Evolutionary conservation across 2,113 vertebrate genomes (phyloP).

Genomic region (Pyxicephalus adspersus): DNA sequence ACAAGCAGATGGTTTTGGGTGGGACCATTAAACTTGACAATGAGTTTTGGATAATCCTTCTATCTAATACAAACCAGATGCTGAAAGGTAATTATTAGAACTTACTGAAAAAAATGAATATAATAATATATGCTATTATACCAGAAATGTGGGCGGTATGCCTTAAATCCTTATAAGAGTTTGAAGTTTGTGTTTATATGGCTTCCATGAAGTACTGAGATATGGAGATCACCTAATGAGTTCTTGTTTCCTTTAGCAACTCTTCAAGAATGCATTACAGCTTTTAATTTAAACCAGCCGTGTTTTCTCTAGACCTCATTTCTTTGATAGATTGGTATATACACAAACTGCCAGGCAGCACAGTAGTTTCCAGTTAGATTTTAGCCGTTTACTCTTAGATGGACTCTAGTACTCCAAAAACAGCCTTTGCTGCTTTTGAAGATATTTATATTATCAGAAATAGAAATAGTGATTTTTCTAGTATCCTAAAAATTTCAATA

Average conservation of each 20-base stretch:
- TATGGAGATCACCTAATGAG: conserved; percentile 61
- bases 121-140: conserved; percentile 43
- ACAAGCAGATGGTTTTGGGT: conserved; percentile 59
- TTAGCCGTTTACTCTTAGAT: conserved; percentile 51
- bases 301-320: conserved; percentile 60
- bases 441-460: conserved; percentile 32
- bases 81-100: conserved; percentile 63
- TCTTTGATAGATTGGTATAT: conserved; percentile 70
- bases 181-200: conserved; percentile 57
- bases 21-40: conserved; percentile 60
- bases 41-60: conserved; percentile 63
- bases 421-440: conserved; percentile 33
- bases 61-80: conserved; percentile 66
- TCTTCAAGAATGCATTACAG: conserved; percentile 59
- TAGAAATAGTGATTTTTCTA: background rate
- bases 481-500: background rate
- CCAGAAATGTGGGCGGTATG: conserved; percentile 58
- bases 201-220: conserved; percentile 60
- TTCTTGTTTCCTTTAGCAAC: conserved; percentile 63
- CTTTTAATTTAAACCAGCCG: conserved; percentile 68
- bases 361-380: conserved; percentile 58
- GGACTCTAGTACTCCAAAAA: background rate
- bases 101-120: conserved; percentile 55
- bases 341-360: conserved; percentile 61
- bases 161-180: conserved; percentile 57